Evolutionary conservation across 1,140 invertebrate species (phyloP).

Genomic region (Tetraneura akinire): DNA sequence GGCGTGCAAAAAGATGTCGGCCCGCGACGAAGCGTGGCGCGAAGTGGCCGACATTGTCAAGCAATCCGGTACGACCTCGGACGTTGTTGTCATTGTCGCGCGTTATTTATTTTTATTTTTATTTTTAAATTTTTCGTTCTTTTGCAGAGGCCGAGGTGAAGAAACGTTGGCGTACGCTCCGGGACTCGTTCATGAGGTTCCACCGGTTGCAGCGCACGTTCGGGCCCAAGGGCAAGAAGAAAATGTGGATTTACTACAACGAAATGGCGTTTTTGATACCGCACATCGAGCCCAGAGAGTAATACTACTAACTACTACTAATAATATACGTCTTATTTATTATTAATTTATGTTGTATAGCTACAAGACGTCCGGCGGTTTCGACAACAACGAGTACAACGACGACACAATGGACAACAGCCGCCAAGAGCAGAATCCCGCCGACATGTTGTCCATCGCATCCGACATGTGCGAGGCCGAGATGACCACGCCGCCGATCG

Average conservation of each 20-base stretch:
- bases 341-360: too few species aligned
- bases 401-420: constrained; percentile 37
- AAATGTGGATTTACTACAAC: constrained; percentile 45
- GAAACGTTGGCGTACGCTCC: constrained; percentile 45
- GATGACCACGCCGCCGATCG: constrained; percentile 28
- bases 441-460: constrained; percentile 46
- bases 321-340: too few species aligned
- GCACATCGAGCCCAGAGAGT: constrained; percentile 50
- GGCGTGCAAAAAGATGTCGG: constrained; percentile 49
- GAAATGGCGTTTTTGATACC: constrained; percentile 47
- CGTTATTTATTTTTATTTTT: too few species aligned
- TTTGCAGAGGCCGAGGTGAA: constrained; percentile 43
- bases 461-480: constrained; percentile 45
- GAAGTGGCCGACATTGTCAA: constrained; percentile 47
- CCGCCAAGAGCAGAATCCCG: neutral
- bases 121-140: too few species aligned
- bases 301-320: too few species aligned
- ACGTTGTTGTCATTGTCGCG: neutral
- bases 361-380: constrained; percentile 37
- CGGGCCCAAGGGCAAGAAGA: constrained; percentile 47
- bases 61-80: constrained; percentile 20
- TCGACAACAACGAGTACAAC: constrained; percentile 27
- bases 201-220: constrained; percentile 45
- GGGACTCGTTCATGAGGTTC: constrained; percentile 47
- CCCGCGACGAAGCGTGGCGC: constrained; percentile 38